Evolutionary conservation across 2,797 vertebrate species (phyloP), one percentile per base, ranked within the genome.

Genomic region (Hemitrygon akajei): DNA sequence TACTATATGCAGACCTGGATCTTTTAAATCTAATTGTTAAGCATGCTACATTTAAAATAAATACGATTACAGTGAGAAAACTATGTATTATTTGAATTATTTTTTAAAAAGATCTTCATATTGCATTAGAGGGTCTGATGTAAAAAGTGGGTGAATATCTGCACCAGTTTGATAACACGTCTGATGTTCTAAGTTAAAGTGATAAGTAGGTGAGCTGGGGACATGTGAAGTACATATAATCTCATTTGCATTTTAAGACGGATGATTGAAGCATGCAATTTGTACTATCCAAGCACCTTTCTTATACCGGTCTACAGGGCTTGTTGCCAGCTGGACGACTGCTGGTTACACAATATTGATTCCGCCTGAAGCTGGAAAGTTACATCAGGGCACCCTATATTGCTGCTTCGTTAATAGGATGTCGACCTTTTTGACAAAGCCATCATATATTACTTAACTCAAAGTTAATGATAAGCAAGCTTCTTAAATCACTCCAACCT

Each of bases 61-160:
- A 80, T 40, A 40, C 4, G 14, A 69, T 37, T 60, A n/a, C 27
- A 30, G n/a, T 7, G 3, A 63, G 18, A 0, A 16, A 66, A 66
- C 27, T 20, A 84, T 84, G 9, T 84, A 69, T 37, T 34, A 69
- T 27, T 69, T 0, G 18, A 84, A 86, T 47, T 16, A 25, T 81
- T 47, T 47, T 66, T 34, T 95, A 86, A 14, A 93, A 93, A 40
- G 34, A 93, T 93, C 30, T 73, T 94, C n/a, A 69, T 63, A n/a
- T 89, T 9, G 34, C 0, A 69, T 69, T 14, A 58, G 7, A 27
- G 82, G 25, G 56, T 6, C 56, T 27, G 1, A 58, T 60, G 34
- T 86, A 66, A 89, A 30, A 89, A 34, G 30, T 7, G 30, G 66
- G 30, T 7, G 30, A 63, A 89, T 66, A 66, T 34, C 30, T 20